Base-by-base conservation (phyloP, 2,797 vertebrate genomes). In the Chromobotia macracanthus region DNA sequence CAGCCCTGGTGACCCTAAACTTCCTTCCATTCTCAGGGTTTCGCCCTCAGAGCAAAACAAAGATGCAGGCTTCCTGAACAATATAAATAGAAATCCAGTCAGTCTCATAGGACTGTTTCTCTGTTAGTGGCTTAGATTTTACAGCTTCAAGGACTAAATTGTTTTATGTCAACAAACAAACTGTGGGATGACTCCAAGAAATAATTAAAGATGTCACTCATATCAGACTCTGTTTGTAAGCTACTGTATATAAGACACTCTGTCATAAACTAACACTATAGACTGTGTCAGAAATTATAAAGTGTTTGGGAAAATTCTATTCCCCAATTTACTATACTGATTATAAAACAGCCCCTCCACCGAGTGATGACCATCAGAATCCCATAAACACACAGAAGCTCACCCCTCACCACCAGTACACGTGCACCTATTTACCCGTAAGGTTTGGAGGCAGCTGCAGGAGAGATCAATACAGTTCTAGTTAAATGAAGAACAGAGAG, bases 61-160 rank as follows among this genome's bases (percentile, higher is more conserved):
- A 89, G 79, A 87, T 84, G 83, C 84, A 84, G 84, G 85, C 87
- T 91, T 92, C 91, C 91, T 92, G 89, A 82, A 84, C 86, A 83
- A 86, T 84, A 87, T 81, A 86, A 91, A 92, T 87, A 90, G 87
- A 77, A 21, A 61, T 19, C 25, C 61, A 75, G 65, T 80, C 72
- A 70, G 16, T 53, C 85, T 85, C 83, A 78, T 83, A 88, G 84
- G 85, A 82, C 83, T 21, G 66, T 84, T 92, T 91, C 90, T 23
- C 91, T 89, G n/a, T 82, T 80, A 67, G 68, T 78, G 56, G 63
- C 19, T 18, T 44, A 51, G n/a, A 77, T 23, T 58, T 4, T 25
- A 58, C 21, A 64, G 55, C 44, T 51, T 55, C 46, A 74, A 56
- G 48, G 53, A 50, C 46, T 65, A 18, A 66, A 70, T 53, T 16